A percentile compares a stretch with the other conserved stretches of the same genome.
Conservation (phyloP, 1,140 invertebrate genomes). For the Meloidogyne exigua region DNA sequence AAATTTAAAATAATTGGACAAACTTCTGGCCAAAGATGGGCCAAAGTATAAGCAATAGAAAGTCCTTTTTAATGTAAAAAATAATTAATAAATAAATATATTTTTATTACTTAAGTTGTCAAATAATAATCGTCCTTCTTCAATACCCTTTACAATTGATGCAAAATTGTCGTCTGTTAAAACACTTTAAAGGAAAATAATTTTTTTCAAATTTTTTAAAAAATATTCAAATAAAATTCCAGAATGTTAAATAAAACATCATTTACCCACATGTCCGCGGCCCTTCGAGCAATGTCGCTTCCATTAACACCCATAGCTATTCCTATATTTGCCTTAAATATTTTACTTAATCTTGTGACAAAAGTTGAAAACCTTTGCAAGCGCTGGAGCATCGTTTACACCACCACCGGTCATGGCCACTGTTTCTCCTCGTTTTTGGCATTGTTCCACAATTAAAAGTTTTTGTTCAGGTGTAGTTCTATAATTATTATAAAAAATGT, state of each 20-base stretch:
- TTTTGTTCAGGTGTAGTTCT: constrained; percentile 68
- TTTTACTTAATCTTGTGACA: not conserved
- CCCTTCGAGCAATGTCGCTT: constrained; percentile 51
- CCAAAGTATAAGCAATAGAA: constrained; percentile 59
- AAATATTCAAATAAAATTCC: constrained; percentile 6
- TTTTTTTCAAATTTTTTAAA: not conserved
- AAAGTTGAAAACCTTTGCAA: constrained; percentile 44
- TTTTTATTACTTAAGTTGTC: constrained; percentile 40
- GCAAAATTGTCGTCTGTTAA: constrained; percentile 74
- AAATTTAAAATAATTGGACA: constrained; percentile 68
- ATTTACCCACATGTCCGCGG: constrained; percentile 61
- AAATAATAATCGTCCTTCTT: constrained; percentile 62
- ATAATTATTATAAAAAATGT: not conserved
- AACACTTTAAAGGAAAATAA: constrained; percentile 4
- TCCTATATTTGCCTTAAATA: constrained; percentile 62
- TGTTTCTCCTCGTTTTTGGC: constrained; percentile 63
- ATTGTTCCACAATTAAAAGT: constrained; percentile 68
- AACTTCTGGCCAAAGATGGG: constrained; percentile 65
- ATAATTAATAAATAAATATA: not conserved
- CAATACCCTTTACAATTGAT: constrained; percentile 72
- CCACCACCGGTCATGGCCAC: constrained; percentile 63
- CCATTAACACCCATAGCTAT: constrained; percentile 60
- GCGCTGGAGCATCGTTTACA: constrained; percentile 62
- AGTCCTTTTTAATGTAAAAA: constrained; percentile 17
- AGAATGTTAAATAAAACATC: not conserved